Percentiles rank a stretch among this genome's conserved stretches.
Evolutionary conservation across 2,888 invertebrate species (phyloP).

Genomic region (Heliothis peltigera): DNA sequence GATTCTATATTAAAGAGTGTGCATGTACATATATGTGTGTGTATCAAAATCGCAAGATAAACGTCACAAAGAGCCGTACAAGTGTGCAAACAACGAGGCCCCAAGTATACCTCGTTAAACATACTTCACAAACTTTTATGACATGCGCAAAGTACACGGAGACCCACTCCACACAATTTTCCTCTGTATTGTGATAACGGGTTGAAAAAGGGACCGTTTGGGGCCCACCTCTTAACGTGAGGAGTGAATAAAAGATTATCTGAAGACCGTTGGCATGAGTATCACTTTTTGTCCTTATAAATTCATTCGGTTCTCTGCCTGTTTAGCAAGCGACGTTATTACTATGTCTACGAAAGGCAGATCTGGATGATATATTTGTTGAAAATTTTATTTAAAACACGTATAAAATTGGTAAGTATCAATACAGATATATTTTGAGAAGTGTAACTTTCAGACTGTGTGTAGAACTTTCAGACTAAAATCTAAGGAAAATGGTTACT

Average conservation of each 20-base stretch:
- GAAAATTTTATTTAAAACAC: not conserved
- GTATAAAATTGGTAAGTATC: too few relatives aligned
- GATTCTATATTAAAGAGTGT: not conserved
- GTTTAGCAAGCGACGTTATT: not conserved
- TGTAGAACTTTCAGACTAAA: too few relatives aligned
- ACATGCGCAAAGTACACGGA: conserved; percentile 39
- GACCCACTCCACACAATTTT: conserved; percentile 38
- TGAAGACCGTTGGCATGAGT: conserved; percentile 6
- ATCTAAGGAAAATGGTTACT: too few relatives aligned
- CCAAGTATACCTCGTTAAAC: conserved; percentile 45
- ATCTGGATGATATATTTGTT: not conserved
- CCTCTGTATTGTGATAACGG: conserved; percentile 48
- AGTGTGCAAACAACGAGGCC: conserved; percentile 33
- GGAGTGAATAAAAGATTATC: conserved; percentile 31
- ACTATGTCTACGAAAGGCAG: not conserved
- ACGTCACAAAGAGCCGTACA: conserved; percentile 43
- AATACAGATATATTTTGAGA: too few relatives aligned
- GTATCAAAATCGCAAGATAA: conserved; percentile 42
- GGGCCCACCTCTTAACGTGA: conserved; percentile 6
- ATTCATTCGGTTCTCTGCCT: not conserved
- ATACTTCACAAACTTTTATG: conserved; percentile 54
- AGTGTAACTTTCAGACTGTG: too few relatives aligned
- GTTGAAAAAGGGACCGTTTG: conserved; percentile 25
- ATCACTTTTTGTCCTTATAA: not conserved
- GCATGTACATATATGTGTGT: not conserved